These are phyloP conservation scores for Phragmatobia fuliginosa DNA, from an alignment of 2,888 invertebrate genomes.

Conservation along the genomic window DNA sequence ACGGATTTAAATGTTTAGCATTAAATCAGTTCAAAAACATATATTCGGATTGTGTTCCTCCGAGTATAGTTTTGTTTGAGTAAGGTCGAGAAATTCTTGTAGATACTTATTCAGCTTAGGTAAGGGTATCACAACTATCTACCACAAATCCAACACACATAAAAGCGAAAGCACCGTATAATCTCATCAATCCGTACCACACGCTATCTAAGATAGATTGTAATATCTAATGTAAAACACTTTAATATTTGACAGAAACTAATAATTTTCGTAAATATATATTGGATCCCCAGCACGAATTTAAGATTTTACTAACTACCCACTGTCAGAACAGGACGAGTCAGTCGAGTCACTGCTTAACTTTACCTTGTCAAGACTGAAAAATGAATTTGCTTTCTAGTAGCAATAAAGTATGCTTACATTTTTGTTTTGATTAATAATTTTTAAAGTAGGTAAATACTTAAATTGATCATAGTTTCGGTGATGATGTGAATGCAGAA, in stretches of 20 bases:
- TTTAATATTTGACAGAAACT: too few relatives aligned
- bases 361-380: too few relatives aligned
- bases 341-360: background rate
- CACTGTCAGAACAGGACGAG: too few relatives aligned
- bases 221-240: background rate
- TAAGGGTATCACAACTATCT: conserved; percentile 20
- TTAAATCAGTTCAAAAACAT: background rate
- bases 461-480: too few relatives aligned
- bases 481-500: too few relatives aligned
- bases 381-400: background rate
- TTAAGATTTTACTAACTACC: background rate
- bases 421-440: background rate
- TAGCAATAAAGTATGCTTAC: background rate
- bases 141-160: conserved; percentile 26
- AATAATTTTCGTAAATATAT: too few relatives aligned
- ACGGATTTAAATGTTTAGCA: background rate
- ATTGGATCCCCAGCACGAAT: background rate
- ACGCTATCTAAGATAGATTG: background rate
- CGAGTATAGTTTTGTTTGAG: too few relatives aligned
- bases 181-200: conserved; percentile 26
- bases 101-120: background rate
- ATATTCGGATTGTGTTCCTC: too few relatives aligned
- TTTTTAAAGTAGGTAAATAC: too few relatives aligned
- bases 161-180: conserved; percentile 53
- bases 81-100: background rate